Evolutionary conservation across 2,113 vertebrate species (phyloP), one percentile per base, ranked within the genome.

Genomic region (Tetrax tetrax): DNA sequence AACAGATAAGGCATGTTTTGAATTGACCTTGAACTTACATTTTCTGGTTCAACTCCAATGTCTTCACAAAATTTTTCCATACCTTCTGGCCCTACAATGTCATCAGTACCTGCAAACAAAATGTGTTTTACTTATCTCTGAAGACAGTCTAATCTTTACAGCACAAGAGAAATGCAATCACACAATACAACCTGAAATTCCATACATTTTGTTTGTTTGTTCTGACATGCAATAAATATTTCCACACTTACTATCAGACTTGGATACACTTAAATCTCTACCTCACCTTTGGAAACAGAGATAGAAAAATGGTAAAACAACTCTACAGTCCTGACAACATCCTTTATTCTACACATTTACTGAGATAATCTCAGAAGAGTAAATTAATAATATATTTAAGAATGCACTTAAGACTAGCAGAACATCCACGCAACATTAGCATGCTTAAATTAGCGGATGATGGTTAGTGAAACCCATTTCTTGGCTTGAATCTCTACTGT

Each of bases 51-150:
- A 41, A 99, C 99, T 94, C 99, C 99, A 90, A 99, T 99, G 97
- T 99, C 99, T 98, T 99, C 99, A 98, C 99, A 99, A 97, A 99
- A 99, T 95, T 99, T 99, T 97, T 99, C 99, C 99, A 99, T 99
- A 83, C 99, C 99, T 96, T 99, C 99, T 72, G 99, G 99, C 87
- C 99, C 99, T 89, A 99, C 99, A 83, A 99, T 97, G 61, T 99
- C 99, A 90, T 99, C 99, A 43, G 99, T 98, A 59, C 99, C 99
- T 99, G 92, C 14, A 93, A 96, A 79, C 12, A 83, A 95, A 95
- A 84, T 2, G 14, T 16, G 65, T 47, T 90, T 89, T 82, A 84
- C 12, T 82, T 20, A 71, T 45, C 68, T 68, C 51, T 74, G 70
- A 92, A 83, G 85, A 84, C 3, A 51, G 10, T 15, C n/a, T 59